A percentile compares a stretch with the other conserved stretches of the same genome.
phyloP scores from a whole-genome alignment of 2,888 invertebrate species.

The Carcina quercana region DNA sequence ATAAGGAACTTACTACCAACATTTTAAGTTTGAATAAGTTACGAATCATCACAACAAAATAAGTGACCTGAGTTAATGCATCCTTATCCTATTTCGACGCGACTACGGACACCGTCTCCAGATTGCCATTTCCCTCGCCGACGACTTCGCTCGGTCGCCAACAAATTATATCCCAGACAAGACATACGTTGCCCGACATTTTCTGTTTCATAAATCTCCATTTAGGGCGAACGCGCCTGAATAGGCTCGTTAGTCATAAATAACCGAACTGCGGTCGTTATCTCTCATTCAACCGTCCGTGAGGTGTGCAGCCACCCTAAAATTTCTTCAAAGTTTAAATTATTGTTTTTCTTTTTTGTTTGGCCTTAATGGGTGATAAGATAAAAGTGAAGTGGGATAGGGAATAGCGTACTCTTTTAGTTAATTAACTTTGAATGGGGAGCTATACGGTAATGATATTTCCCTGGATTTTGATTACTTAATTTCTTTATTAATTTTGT shows the following conservation, averaged over 20 bases:
- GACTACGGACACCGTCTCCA: too few relatives aligned
- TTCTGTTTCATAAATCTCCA: conserved; percentile 70
- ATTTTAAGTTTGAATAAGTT: too few relatives aligned
- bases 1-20: too few relatives aligned
- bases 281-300: conserved; percentile 54
- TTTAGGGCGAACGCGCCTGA: conserved; percentile 54
- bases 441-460: too few relatives aligned
- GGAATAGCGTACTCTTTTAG: not conserved
- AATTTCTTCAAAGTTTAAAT: conserved; percentile 22
- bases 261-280: conserved; percentile 69
- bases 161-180: conserved; percentile 56
- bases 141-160: not conserved
- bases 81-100: too few relatives aligned
- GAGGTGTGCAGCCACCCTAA: conserved; percentile 30
- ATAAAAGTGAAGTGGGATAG: conserved; percentile 6
- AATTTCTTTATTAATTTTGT: too few relatives aligned
- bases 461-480: too few relatives aligned
- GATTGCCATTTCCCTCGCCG: too few relatives aligned
- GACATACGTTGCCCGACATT: conserved; percentile 58
- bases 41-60: too few relatives aligned
- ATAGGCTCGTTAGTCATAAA: conserved; percentile 72
- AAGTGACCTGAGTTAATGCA: too few relatives aligned
- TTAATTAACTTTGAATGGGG: too few relatives aligned
- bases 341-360: conserved; percentile 21
- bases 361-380: conserved; percentile 5